Evolutionary conservation across 2,113 vertebrate genomes (phyloP).

Genomic region (Lipophrys pholis): DNA sequence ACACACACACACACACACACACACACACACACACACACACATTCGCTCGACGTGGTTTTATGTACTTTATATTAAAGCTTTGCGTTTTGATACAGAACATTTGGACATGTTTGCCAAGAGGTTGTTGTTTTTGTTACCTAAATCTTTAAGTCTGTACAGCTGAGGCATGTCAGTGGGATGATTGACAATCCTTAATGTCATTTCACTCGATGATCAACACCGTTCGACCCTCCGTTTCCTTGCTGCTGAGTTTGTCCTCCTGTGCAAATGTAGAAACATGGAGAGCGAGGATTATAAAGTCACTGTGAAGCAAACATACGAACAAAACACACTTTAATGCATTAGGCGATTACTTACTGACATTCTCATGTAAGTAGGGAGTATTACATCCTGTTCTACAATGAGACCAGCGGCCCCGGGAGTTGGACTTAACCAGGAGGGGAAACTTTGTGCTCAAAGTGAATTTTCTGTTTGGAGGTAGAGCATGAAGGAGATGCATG

Average conservation of each 20-base stretch:
- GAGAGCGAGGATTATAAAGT: conserved; percentile 63
- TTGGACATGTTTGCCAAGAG: conserved; percentile 28
- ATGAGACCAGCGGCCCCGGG: conserved; percentile 42
- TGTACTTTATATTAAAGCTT: conserved; percentile 44
- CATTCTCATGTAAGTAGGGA: conserved; percentile 59
- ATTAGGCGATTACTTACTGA: conserved; percentile 50
- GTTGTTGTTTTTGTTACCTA: conserved; percentile 8
- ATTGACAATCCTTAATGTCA: conserved; percentile 64
- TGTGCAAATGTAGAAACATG: conserved; percentile 32
- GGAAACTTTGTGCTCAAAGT: too few relatives aligned
- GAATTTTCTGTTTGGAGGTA: too few relatives aligned
- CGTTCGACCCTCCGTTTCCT: conserved; percentile 47
- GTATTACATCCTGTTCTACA: conserved; percentile 47
- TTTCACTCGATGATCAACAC: conserved; percentile 58
- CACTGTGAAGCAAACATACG: conserved; percentile 42
- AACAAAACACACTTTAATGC: conserved; percentile 37
- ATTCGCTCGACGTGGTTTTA: conserved; percentile 20
- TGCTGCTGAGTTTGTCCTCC: conserved; percentile 25
- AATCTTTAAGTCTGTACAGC: conserved; percentile 11
- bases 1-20: conserved; percentile 57
- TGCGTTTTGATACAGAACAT: conserved; percentile 55
- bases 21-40: conserved; percentile 52
- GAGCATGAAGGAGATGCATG: too few relatives aligned
- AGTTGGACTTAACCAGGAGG: conserved; percentile 2
- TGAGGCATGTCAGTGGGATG: conserved; percentile 39